Percentiles rank a stretch among this genome's conserved stretches.
These are phyloP conservation scores for Sarcophaga peregrina DNA, from an alignment of 1,140 invertebrate species.

Conservation along the genomic window DNA sequence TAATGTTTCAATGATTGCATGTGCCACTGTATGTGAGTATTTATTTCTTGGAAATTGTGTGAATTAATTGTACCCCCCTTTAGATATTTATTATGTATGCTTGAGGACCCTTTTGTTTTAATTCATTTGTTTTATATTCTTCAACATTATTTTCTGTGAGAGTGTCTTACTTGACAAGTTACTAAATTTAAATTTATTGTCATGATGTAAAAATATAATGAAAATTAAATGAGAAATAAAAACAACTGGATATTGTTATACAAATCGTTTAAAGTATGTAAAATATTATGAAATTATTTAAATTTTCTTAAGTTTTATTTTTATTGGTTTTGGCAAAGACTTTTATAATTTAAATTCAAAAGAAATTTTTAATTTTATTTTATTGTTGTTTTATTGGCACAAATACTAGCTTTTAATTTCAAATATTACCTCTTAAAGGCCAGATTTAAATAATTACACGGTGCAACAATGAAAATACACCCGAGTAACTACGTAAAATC, in stretches of 20 bases:
- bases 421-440: too few relatives aligned
- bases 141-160: not conserved
- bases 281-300: not conserved
- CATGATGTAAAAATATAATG: too few relatives aligned
- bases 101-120: not conserved
- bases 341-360: not conserved
- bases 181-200: constrained; percentile 12
- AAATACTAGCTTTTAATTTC: not conserved
- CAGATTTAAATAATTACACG: too few relatives aligned
- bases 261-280: too few relatives aligned
- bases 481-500: too few relatives aligned
- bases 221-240: too few relatives aligned
- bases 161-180: not conserved
- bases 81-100: not conserved
- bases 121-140: not conserved
- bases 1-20: not conserved
- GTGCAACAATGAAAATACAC: too few relatives aligned
- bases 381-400: too few relatives aligned
- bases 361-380: not conserved
- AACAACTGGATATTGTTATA: too few relatives aligned
- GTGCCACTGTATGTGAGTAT: not conserved
- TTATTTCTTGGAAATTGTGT: not conserved
- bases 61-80: not conserved
- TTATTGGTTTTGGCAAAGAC: not conserved
- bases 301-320: not conserved